A percentile compares a stretch with the other conserved stretches of the same genome.
phyloP scores from a whole-genome alignment of 2,797 vertebrate species.

The Ptychadena robeensis region DNA sequence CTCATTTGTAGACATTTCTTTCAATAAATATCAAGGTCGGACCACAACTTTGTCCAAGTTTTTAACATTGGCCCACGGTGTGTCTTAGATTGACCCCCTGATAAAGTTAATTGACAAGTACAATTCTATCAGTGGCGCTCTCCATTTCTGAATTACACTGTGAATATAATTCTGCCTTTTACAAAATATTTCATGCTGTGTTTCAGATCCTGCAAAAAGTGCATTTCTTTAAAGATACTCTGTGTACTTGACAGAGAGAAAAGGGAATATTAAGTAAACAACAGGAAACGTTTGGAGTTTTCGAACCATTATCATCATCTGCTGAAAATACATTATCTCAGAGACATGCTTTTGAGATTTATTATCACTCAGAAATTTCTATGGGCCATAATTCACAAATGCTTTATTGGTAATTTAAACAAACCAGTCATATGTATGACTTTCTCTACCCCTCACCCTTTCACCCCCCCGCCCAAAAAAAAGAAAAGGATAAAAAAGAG shows the following conservation, averaged over 20 bases:
- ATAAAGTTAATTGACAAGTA: too few relatives aligned
- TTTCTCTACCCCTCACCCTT: not conserved
- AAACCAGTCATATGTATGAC: not conserved
- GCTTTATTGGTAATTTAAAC: conserved; percentile 26
- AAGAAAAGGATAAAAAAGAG: conserved; percentile 5
- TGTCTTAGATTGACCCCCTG: too few relatives aligned
- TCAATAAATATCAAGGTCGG: too few relatives aligned
- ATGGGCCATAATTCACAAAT: conserved; percentile 24
- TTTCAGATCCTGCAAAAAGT: not conserved
- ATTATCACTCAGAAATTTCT: conserved; percentile 5
- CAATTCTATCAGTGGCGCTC: not conserved
- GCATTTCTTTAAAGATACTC: not conserved
- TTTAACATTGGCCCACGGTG: too few relatives aligned
- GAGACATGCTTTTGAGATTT: conserved; percentile 20
- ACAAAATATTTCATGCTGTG: not conserved
- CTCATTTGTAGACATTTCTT: too few relatives aligned
- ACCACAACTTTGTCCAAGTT: too few relatives aligned
- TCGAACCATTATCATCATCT: conserved; percentile 13
- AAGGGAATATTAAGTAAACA: conserved; percentile 3
- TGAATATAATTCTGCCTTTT: not conserved
- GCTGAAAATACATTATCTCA: conserved; percentile 35
- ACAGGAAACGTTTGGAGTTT: not conserved
- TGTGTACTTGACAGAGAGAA: not conserved
- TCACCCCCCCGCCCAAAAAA: not conserved
- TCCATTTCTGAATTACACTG: not conserved